These are phyloP conservation scores for Saxidomus purpurata DNA, from an alignment of 1,140 invertebrate genomes.

Conservation along the genomic window DNA sequence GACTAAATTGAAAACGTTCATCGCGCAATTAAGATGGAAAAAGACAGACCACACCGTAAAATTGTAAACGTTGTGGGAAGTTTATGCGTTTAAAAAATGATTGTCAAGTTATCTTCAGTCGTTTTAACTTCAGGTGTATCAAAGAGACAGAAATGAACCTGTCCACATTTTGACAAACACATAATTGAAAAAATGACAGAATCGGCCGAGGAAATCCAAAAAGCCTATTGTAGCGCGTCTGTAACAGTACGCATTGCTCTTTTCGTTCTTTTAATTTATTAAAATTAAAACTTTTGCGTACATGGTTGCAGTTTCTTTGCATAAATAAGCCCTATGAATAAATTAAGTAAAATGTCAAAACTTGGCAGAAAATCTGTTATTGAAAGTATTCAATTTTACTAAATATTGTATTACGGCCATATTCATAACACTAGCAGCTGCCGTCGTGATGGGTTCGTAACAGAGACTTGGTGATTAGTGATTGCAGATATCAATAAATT, in stretches of 20 bases:
- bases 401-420: not conserved
- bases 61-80: not conserved
- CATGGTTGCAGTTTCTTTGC: not conserved
- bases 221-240: not conserved
- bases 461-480: too few species aligned
- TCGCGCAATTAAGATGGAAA: slow-evolving; percentile 55
- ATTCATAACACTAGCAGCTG: too few species aligned
- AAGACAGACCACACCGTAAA: slow-evolving; percentile 43
- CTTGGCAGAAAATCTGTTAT: not conserved
- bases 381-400: not conserved
- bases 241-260: not conserved
- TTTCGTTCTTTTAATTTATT: not conserved
- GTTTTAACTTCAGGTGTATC: not conserved
- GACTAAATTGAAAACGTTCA: slow-evolving; percentile 55
- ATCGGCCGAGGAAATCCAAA: too few species aligned
- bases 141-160: not conserved
- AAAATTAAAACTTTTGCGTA: not conserved
- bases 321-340: not conserved
- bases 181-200: not conserved
- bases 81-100: not conserved
- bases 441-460: too few species aligned
- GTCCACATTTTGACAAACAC: not conserved
- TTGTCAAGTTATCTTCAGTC: not conserved
- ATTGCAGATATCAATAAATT: too few species aligned
- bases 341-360: not conserved